Base-by-base conservation (phyloP, 2,888 invertebrate species). In the Pachydiplax longipennis region DNA sequence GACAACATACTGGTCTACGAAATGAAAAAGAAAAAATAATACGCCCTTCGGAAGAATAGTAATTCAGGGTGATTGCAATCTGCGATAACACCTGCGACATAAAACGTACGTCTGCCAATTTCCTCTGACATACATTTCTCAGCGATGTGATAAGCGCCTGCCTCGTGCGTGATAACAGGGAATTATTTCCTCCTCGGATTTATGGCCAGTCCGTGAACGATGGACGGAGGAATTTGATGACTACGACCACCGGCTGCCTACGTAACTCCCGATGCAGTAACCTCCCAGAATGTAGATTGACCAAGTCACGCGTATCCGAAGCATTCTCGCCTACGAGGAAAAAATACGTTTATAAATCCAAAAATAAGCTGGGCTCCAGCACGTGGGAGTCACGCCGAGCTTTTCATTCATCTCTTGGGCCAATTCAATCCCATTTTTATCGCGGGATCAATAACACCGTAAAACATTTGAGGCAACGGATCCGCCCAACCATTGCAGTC, bases 101-200 rank as follows among this genome's bases (percentile, higher is more conserved):
- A 35, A 53, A 61, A 5, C 31, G 6, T 22, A 6, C 25, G 48
- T 8, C 65, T 35, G 53, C 61, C 35, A 83, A 35, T 83, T 83
- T 87, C 61, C n/a, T 37, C 13, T 87, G 87, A 61, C 87, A 87
- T 65, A 87, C 87, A 87, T 87, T 83, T 44, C 58, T 35, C 31
- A 10, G 15, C 40, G 58, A 61, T 35, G 58, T 37, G 87, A 87
- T 61, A 40, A 61, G n/a, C 87, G 37, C 65, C 40, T 31, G 15
- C 73, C 25, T 25, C 25, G 25, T n/a, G 25, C 65, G 58, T 53
- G 83, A 58, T 58, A 83, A n/a, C 8, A 31, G 6, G 0, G 35
- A 22, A 58, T 58, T 58, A 58, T 58, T 83, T 53, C 83, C 22
- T 58, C 83, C 35, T 35, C 18, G 83, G 53, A 31, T 35, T 61